Conservation (phyloP, 2,113 vertebrate genomes). For the Microtus montanus region DNA sequence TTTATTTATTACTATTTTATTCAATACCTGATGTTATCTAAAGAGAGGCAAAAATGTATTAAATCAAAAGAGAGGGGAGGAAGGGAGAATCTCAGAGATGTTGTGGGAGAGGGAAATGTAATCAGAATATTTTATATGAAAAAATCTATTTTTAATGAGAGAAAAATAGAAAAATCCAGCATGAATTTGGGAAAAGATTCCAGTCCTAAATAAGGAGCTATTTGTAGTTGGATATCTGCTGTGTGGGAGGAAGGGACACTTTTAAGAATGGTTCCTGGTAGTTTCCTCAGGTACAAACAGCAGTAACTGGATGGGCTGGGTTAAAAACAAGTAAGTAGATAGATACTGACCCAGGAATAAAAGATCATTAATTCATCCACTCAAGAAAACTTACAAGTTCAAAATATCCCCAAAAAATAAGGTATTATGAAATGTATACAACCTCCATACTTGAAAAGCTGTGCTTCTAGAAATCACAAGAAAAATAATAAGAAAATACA, state of each 20-base stretch:
- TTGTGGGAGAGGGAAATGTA: too few relatives aligned
- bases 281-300: background rate
- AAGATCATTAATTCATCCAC: background rate
- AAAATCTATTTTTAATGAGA: too few relatives aligned
- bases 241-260: background rate
- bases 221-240: background rate
- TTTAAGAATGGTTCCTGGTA: background rate
- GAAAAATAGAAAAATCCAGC: too few relatives aligned
- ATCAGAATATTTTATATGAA: too few relatives aligned
- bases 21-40: too few relatives aligned
- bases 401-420: background rate
- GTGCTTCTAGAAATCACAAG: background rate
- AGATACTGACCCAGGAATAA: background rate
- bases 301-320: background rate
- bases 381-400: background rate
- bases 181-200: background rate
- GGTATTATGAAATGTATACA: background rate
- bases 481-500: slow-evolving; percentile 10
- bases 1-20: too few relatives aligned
- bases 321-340: background rate
- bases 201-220: background rate
- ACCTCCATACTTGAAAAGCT: slow-evolving; percentile 1
- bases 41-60: too few relatives aligned
- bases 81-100: too few relatives aligned
- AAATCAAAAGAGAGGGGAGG: too few relatives aligned